Base-by-base conservation (phyloP, 2,888 invertebrate genomes). In the Mamestra brassicae region DNA sequence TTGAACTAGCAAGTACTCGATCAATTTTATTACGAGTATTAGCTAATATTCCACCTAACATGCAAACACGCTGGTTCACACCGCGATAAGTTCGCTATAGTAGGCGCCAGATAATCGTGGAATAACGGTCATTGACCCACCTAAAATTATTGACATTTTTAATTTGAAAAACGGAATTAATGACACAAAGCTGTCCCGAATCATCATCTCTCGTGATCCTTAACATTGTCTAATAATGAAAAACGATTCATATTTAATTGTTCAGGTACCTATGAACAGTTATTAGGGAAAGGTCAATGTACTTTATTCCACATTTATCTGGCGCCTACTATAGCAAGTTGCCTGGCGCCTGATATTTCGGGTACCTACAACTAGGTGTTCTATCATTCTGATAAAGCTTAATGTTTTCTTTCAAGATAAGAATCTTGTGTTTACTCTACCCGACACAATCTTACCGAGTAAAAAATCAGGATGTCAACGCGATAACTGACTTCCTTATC, bases 401-500 rank as follows among this genome's bases (percentile, higher is more conserved):
- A 91, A 90, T 88, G 89, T 90, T 89, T 91, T 91, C 89, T 89
- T 92, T 89, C 87, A 87, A 90, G 95, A 95, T 95, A 95, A 94
- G 89, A 88, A 90, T 89, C 86, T 88, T 77, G 71, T 95, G 94
- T 95, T 95, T 93, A 93, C 91, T 92, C 77, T 89, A 88, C 88
- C 86, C 90, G 85, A 93, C 92, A 90, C 92, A 93, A 94, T 93
- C 93, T 92, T 85, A 91, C 91, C 87, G 87, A 65, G 89, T 91
- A 92, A 94, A 93, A 94, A 94, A 94, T 94, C 93, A 94, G 95
- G 94, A 95, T 94, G 94, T 92, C 90, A 87, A 78, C 79, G 80
- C 86, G 94, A 94, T 94, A 95, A 91, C 72, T 76, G 81, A 71
- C 80, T 78, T 78, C 83, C 85, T 90, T 92, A 90, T 92, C 92